phyloP scores from a whole-genome alignment of 2,888 invertebrate genomes.

The Schizaphis graminum region DNA sequence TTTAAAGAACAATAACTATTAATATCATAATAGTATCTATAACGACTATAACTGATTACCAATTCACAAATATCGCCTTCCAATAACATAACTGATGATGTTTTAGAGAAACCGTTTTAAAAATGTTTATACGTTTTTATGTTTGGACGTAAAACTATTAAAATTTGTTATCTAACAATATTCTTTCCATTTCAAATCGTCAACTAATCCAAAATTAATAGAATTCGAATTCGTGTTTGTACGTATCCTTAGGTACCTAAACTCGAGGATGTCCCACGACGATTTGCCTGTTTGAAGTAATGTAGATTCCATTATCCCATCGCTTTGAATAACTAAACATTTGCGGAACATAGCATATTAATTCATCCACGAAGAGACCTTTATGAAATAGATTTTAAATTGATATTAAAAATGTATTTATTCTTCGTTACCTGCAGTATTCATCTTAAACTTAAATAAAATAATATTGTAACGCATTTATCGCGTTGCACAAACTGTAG shows the following conservation, averaged over 20 bases:
- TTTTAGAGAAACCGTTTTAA: not conserved
- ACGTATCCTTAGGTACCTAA: not conserved
- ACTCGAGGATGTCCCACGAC: not conserved
- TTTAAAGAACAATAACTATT: not conserved
- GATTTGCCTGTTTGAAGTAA: constrained; percentile 19
- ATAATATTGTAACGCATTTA: not conserved
- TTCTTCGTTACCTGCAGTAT: not conserved
- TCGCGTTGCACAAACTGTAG: not conserved
- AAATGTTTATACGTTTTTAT: not conserved
- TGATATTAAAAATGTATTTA: constrained; percentile 1
- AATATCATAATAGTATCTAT: not conserved
- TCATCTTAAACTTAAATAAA: not conserved
- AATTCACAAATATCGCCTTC: not conserved
- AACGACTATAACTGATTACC: not conserved
- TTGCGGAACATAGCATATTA: not conserved
- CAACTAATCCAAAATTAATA: constrained; percentile 2
- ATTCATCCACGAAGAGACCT: not conserved
- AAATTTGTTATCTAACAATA: not conserved
- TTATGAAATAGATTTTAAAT: not conserved
- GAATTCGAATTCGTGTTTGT: not conserved
- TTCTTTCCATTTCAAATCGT: not conserved
- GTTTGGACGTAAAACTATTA: not conserved
- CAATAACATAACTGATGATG: not conserved
- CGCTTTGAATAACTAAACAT: constrained; percentile 14
- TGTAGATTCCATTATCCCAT: constrained; percentile 11